Evolutionary conservation across 2,797 vertebrate species (phyloP).

Genomic region (Ctenosaura bakeri): DNA sequence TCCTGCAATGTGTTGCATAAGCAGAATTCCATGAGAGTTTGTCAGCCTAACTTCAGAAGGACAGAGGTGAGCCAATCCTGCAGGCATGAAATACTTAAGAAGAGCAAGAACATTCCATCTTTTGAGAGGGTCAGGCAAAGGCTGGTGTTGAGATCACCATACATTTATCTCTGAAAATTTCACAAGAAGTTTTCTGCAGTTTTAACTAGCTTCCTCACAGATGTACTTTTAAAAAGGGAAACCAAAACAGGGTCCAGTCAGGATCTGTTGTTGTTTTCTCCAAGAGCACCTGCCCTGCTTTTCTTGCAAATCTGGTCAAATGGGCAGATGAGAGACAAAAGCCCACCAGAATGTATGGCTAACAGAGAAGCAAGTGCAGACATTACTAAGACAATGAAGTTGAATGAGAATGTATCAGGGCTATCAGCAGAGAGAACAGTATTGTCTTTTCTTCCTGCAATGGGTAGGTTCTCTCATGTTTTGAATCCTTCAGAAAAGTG

Average conservation of each 20-base stretch:
- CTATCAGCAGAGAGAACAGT: background rate
- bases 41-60: constrained; percentile 9
- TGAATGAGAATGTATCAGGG: background rate
- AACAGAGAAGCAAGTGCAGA: background rate
- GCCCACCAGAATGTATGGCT: background rate
- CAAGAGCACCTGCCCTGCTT: constrained; percentile 15
- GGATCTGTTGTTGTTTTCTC: constrained; percentile 8
- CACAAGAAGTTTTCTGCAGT: background rate
- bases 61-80: constrained; percentile 12
- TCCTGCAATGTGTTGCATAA: constrained; percentile 11
- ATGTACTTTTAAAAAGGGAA: background rate
- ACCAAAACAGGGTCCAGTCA: constrained; percentile 21
- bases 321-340: background rate
- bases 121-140: background rate
- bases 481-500: constrained; percentile 48
- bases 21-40: constrained; percentile 22
- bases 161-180: constrained; percentile 15
- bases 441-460: background rate
- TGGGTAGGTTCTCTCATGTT: constrained; percentile 19
- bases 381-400: background rate
- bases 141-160: background rate
- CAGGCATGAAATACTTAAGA: constrained; percentile 29
- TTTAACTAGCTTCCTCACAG: background rate
- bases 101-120: constrained; percentile 1
- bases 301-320: background rate